These are phyloP conservation scores for Malurus leucopterus DNA, from an alignment of 2,797 vertebrate genomes.

Conservation along the genomic window DNA sequence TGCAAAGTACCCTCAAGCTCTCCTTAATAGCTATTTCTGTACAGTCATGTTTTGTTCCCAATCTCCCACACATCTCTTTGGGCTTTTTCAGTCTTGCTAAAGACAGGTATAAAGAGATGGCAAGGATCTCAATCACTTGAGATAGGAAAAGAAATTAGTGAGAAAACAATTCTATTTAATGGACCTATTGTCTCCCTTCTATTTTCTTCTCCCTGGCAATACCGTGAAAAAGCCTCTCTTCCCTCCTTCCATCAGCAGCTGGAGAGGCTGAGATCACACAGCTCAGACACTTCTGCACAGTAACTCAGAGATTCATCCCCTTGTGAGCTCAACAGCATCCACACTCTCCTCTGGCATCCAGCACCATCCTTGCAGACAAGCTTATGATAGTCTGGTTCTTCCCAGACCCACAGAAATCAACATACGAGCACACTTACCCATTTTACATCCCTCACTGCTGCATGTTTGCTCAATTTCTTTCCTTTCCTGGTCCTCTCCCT, in stretches of 20 bases:
- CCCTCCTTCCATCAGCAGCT: background rate
- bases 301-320: background rate
- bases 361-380: background rate
- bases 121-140: background rate
- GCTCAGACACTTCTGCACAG: background rate
- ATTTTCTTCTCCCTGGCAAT: background rate
- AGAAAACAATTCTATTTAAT: constrained; percentile 29
- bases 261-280: background rate
- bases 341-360: background rate
- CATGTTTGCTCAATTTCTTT: background rate
- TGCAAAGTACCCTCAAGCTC: background rate
- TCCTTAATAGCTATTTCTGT: constrained; percentile 4
- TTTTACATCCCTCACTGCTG: background rate
- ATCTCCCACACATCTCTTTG: background rate
- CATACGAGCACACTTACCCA: background rate
- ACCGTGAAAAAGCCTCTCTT: constrained; percentile 3
- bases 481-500: background rate
- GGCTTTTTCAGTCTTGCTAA: background rate
- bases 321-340: background rate
- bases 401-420: background rate
- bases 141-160: background rate
- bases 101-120: constrained; percentile 2
- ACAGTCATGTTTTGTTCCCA: background rate
- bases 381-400: background rate
- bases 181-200: background rate